Evolutionary conservation across 2,888 invertebrate species (phyloP), one percentile per base, ranked within the genome.

Genomic region (Leuctra nigra): DNA sequence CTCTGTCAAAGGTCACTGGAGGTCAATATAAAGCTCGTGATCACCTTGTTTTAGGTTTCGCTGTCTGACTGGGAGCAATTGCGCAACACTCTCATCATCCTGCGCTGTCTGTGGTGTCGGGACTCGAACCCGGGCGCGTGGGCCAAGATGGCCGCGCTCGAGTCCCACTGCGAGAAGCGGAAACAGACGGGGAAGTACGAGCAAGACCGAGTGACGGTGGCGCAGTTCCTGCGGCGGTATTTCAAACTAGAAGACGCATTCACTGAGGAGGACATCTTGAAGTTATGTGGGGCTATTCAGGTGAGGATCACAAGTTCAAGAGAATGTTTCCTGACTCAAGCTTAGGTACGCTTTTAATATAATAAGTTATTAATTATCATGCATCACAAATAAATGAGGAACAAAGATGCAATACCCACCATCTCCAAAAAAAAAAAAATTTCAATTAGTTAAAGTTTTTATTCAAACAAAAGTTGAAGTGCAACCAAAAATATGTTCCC

Each of bases 241-340:
- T 89, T 86, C 64, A 83, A 85, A 63, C 70, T 85, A 9, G 74
- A 74, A 6, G 74, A 74, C 0, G 72, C 73, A 0, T 82, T 84
- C 59, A 77, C 73, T 13, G 86, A 86, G 63, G 84, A 87, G 6
- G 87, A 88, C 67, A 85, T 91, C 52, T 78, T 86, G 73, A 81
- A 75, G 62, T 77, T 89, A 50, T 83, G 83, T 63, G 90, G 91
- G 0, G 84, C 90, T 56, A 68, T 91, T 24, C 87, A 86, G 78
- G 89, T 85, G 66, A 70, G 64, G 2, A n/a, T n/a, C n/a, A n/a
- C n/a, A n/a, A n/a, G n/a, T n/a, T n/a, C n/a, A n/a, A n/a, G n/a
- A n/a, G n/a, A n/a, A n/a, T n/a, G n/a, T n/a, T n/a, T n/a, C n/a
- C n/a, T n/a, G n/a, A n/a, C n/a, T n/a, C n/a, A n/a, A n/a, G n/a